phyloP scores from a whole-genome alignment of 2,113 vertebrate species.

The Dasyprocta punctata region DNA sequence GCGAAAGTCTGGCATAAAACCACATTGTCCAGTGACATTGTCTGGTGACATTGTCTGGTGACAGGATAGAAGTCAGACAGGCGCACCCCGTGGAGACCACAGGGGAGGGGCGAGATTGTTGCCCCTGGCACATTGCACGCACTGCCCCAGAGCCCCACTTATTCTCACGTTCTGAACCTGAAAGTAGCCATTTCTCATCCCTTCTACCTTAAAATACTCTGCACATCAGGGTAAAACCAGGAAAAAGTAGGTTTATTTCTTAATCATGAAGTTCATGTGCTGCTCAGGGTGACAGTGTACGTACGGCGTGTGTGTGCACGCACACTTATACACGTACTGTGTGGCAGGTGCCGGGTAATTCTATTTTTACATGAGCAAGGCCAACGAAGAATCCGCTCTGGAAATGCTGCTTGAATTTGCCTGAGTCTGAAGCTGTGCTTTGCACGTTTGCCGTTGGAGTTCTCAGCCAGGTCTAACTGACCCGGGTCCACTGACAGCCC shows the following conservation, averaged over 20 bases:
- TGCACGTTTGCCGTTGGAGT: background rate
- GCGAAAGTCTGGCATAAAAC: background rate
- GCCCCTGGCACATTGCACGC: background rate
- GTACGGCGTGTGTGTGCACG: background rate
- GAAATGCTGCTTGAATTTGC: background rate
- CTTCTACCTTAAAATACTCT: background rate
- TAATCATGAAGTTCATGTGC: background rate
- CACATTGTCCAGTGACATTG: background rate
- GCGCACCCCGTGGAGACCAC: background rate
- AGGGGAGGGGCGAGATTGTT: background rate
- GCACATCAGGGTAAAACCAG: background rate
- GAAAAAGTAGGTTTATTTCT: conserved; percentile 59
- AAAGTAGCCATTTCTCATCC: background rate
- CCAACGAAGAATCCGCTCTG: background rate
- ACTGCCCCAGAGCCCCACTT: background rate
- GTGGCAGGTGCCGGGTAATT: background rate
- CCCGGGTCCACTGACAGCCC: background rate
- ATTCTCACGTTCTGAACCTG: background rate
- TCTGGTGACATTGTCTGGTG: background rate
- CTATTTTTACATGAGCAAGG: background rate
- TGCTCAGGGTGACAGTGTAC: background rate
- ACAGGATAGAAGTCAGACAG: background rate
- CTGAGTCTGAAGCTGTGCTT: background rate
- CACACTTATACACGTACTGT: background rate
- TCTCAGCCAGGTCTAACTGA: background rate